Base-by-base conservation (phyloP, 2,113 vertebrate species). In the Takifugu bimaculatus region DNA sequence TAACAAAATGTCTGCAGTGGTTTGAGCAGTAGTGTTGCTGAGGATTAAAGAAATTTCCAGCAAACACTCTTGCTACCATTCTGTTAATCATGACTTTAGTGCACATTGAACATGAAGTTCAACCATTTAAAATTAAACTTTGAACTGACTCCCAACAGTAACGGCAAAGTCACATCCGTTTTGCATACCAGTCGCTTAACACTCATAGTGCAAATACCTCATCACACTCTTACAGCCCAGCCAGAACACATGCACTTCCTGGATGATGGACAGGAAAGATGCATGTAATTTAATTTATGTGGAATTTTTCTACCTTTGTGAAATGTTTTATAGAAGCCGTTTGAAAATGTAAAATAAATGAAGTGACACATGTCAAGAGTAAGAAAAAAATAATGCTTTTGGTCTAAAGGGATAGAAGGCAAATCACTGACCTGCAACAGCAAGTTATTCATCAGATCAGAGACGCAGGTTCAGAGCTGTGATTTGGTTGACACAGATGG, bases 181-280 rank as follows among this genome's bases (percentile, higher is more conserved):
- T 50, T 64, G 32, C 44, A 10, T 54, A 53, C 53, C 44, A 63
- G 45, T 50, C 52, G 25, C 66, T 50, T 43, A 54, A 72, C 48
- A 44, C 26, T 28, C 56, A 56, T 50, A 57, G 65, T 47, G 58
- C 62, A 66, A 68, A 79, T 75, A 61, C 47, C 57, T 74, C 54
- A 62, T 53, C 57, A 60, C 51, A 13, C 26, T 47, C 44, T 44
- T 13, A 45, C 44, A 45, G 4, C 14, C 43, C 12, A 3, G 12
- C 43, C 4, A 45, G 43, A 45, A 10, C 28, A 29, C 29, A 32
- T 3, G 29, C 29, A 32, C 29, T 32, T 32, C 29, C 29, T 32
- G 29, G 2, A 32, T 32, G 29, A 32, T 6, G 29, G 29, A 6
- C 29, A 32, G 29, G 5, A 32, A 32, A 32, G 29, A 32, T 6